A percentile compares a stretch with the other conserved stretches of the same genome.
These are phyloP conservation scores for Nycticebus coucang DNA, from an alignment of 2,113 vertebrate species.

Conservation along the genomic window DNA sequence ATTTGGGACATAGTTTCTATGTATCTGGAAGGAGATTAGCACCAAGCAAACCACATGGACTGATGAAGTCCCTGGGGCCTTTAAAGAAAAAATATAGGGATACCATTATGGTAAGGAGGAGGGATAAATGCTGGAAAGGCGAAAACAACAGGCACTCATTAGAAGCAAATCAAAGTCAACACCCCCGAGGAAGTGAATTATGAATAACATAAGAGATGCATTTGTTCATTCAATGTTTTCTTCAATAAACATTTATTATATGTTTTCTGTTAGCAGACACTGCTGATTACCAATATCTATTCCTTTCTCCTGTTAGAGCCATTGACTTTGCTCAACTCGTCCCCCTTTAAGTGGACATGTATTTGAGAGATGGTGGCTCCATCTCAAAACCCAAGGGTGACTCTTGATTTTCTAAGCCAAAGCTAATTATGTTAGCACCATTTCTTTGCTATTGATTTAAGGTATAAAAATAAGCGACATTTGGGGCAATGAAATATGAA, in stretches of 20 bases:
- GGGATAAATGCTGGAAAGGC: neutral
- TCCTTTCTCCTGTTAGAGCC: neutral
- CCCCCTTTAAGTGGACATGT: accelerated
- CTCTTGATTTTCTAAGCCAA: neutral
- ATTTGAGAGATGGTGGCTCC: neutral
- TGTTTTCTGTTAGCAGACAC: neutral
- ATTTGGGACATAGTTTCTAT: neutral
- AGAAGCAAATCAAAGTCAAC: neutral
- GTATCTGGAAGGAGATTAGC: neutral
- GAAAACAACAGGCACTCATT: neutral
- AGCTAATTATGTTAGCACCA: neutral
- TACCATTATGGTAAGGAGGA: neutral
- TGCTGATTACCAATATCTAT: neutral
- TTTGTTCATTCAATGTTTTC: neutral
- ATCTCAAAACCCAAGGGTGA: neutral
- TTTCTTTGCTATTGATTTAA: neutral
- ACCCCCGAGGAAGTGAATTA: neutral
- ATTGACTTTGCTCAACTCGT: neutral
- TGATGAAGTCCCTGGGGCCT: neutral
- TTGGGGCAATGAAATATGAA: slow-evolving; percentile 11
- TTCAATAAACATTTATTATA: neutral
- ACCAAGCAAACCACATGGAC: neutral
- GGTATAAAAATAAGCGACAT: neutral
- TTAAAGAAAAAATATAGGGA: neutral
- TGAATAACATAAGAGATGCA: neutral